phyloP scores from a whole-genome alignment of 2,797 vertebrate genomes.

The Liasis olivaceus region DNA sequence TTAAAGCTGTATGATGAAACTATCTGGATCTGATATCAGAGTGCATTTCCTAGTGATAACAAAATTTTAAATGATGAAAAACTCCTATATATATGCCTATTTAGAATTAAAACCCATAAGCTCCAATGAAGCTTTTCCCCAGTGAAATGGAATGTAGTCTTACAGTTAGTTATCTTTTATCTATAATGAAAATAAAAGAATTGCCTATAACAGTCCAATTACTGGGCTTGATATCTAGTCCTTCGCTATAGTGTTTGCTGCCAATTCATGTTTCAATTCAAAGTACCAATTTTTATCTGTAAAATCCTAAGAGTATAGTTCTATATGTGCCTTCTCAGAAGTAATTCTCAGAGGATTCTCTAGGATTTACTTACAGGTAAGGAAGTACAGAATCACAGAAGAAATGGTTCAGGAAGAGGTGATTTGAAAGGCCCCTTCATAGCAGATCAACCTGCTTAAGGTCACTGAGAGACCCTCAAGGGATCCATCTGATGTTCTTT shows the following conservation, averaged over 20 bases:
- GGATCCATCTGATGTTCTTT: background rate
- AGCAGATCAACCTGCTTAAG: background rate
- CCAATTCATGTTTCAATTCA: background rate
- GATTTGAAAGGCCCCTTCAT: background rate
- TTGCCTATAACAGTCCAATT: background rate
- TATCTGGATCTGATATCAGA: conserved; percentile 38
- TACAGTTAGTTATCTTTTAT: background rate
- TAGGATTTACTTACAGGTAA: background rate
- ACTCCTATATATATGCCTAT: background rate
- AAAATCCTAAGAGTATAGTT: background rate
- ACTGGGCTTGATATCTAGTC: background rate
- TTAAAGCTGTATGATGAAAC: conserved; percentile 16
- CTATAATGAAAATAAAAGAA: conserved; percentile 27
- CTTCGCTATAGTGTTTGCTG: background rate
- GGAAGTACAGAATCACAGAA: background rate
- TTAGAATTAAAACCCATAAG: background rate
- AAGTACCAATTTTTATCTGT: background rate
- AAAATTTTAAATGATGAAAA: conserved; percentile 40
- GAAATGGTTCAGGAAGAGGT: background rate
- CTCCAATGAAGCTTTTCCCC: background rate
- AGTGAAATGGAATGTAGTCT: background rate
- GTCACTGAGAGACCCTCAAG: background rate
- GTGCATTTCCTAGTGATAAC: conserved; percentile 20
- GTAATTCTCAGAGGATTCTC: background rate
- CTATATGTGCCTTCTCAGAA: background rate